A percentile compares a stretch with the other conserved stretches of the same genome.
phyloP scores from a whole-genome alignment of 2,888 invertebrate species.

The Cylindroiulus punctatus region DNA sequence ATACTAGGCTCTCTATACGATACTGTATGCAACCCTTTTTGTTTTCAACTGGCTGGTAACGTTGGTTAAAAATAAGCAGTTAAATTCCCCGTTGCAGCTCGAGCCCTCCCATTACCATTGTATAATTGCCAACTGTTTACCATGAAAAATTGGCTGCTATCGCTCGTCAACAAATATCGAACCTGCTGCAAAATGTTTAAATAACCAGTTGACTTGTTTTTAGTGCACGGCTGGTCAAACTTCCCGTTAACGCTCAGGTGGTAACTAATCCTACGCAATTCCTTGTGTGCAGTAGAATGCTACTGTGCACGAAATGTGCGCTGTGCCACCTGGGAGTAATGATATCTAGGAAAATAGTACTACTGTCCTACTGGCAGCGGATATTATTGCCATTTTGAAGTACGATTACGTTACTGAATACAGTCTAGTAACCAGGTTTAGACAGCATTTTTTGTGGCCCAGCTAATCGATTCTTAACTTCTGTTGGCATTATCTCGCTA shows the following conservation, averaged over 20 bases:
- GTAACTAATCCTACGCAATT: neutral
- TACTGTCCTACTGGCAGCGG: neutral
- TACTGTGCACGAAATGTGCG: neutral
- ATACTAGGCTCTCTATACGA: no score
- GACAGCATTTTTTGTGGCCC: no score
- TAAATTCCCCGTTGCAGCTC: neutral
- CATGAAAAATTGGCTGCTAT: neutral
- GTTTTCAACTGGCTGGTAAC: no score
- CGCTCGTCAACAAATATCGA: neutral
- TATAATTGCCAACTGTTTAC: conserved; percentile 12
- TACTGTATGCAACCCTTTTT: no score
- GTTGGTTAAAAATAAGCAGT: neutral
- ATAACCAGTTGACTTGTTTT: conserved; percentile 14
- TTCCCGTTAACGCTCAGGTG: neutral
- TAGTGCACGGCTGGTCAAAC: neutral
- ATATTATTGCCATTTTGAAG: neutral
- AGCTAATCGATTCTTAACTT: no score
- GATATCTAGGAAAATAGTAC: neutral
- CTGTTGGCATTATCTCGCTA: no score
- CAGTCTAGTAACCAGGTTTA: no score
- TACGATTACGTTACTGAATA: neutral
- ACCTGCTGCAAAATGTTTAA: neutral
- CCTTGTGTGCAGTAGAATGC: neutral
- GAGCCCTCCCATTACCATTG: neutral
- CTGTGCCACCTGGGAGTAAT: neutral